phyloP scores from a whole-genome alignment of 2,888 invertebrate species.

The Drosophila testacea region DNA sequence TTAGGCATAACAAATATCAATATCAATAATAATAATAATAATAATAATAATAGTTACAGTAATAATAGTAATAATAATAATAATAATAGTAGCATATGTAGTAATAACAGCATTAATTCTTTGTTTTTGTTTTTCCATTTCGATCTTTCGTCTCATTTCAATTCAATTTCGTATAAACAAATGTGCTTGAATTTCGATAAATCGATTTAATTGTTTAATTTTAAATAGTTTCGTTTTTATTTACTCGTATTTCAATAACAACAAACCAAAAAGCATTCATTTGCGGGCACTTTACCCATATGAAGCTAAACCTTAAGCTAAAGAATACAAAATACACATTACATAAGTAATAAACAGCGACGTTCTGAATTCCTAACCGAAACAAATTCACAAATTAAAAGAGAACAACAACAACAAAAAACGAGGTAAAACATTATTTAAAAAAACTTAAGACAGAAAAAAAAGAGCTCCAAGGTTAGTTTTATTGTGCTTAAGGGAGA shows the following conservation, averaged over 20 bases:
- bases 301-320: conserved; percentile 31
- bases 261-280: conserved; percentile 43
- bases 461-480: conserved; percentile 5
- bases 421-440: not conserved
- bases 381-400: conserved; percentile 11
- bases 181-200: conserved; percentile 31
- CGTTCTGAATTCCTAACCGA: conserved; percentile 26
- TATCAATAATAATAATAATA: conserved; percentile 69
- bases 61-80: conserved; percentile 53
- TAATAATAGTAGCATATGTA: conserved; percentile 57
- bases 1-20: conserved; percentile 78
- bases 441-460: not conserved
- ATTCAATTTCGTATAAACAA: conserved; percentile 58
- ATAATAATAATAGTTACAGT: conserved; percentile 44
- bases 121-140: conserved; percentile 38
- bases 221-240: conserved; percentile 29
- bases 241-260: conserved; percentile 28
- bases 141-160: conserved; percentile 34
- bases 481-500: conserved; percentile 23
- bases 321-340: conserved; percentile 36
- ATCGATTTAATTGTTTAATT: conserved; percentile 6
- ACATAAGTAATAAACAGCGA: conserved; percentile 33
- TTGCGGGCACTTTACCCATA: not conserved
- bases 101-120: conserved; percentile 61
- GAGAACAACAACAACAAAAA: conserved; percentile 1